A percentile compares a stretch with the other conserved stretches of the same genome.
Evolutionary conservation across 2,113 vertebrate genomes (phyloP).

Genomic region (human): DNA sequence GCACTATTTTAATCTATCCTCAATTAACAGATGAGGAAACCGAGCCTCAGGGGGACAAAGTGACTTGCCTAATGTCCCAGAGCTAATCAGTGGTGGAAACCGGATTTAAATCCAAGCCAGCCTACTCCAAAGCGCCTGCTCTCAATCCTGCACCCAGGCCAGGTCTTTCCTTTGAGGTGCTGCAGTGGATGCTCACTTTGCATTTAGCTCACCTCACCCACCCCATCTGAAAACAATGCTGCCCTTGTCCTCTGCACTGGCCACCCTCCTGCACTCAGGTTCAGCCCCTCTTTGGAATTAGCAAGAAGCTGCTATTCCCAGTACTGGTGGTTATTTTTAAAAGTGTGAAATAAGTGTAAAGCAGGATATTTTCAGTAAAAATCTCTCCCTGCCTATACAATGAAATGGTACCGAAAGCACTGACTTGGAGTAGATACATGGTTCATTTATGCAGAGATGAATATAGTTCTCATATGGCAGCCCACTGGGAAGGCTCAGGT

Average conservation of each 20-base stretch:
- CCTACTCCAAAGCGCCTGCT: background rate
- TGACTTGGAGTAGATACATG: background rate
- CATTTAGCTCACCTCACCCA: accelerated
- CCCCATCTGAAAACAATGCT: background rate
- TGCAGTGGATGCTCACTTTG: background rate
- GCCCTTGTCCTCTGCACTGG: background rate
- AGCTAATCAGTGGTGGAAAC: background rate
- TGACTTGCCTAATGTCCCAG: background rate
- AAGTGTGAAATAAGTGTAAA: slow-evolving; percentile 43
- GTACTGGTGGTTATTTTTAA: slow-evolving; percentile 32
- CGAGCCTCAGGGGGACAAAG: background rate
- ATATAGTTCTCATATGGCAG: background rate
- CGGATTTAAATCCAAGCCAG: background rate
- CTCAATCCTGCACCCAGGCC: background rate
- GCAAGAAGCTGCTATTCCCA: slow-evolving; percentile 31
- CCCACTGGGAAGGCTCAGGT: background rate
- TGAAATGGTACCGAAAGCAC: background rate
- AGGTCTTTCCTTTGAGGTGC: background rate
- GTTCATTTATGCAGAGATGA: background rate
- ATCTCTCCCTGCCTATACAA: background rate
- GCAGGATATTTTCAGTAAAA: slow-evolving; percentile 42
- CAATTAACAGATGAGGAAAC: background rate
- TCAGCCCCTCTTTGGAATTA: slow-evolving; percentile 20
- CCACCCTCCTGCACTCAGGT: background rate
- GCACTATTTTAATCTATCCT: background rate